Conservation (phyloP, 1,140 invertebrate genomes). For the Plodia interpunctella region DNA sequence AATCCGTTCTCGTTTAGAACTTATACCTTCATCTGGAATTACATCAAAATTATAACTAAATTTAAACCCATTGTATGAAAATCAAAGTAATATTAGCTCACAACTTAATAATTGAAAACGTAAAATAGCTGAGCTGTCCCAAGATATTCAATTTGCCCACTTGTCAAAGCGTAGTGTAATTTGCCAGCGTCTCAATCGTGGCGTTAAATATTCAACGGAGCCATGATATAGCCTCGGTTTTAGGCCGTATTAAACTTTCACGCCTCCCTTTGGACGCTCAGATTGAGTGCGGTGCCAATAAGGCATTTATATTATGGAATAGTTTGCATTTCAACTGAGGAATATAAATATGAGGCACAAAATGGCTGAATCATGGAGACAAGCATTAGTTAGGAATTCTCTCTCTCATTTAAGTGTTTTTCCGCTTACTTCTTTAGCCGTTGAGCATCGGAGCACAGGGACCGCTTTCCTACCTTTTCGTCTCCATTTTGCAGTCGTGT, state of each 20-base stretch:
- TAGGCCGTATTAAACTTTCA: conserved; percentile 4
- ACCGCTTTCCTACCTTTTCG: too few relatives aligned
- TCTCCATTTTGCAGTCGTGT: too few relatives aligned
- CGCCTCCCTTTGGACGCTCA: conserved; percentile 3
- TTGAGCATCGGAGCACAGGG: too few relatives aligned
- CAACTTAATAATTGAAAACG: neutral
- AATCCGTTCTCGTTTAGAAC: too few relatives aligned
- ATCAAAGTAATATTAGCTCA: neutral
- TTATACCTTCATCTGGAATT: too few relatives aligned
- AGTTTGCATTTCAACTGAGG: neutral
- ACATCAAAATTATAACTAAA: too few relatives aligned
- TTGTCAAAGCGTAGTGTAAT: neutral
- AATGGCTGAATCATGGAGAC: too few relatives aligned
- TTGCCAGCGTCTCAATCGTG: neutral
- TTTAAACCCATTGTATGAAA: neutral
- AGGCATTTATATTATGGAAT: neutral
- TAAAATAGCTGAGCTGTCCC: neutral
- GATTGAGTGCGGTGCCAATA: conserved; percentile 2
- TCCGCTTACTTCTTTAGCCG: too few relatives aligned
- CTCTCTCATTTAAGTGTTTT: too few relatives aligned
- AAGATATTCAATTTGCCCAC: neutral
- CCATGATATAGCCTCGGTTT: conserved; percentile 3
- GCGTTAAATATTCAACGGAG: neutral
- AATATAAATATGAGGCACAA: too few relatives aligned
- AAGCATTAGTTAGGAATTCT: too few relatives aligned